Base-by-base conservation (phyloP, 2,888 invertebrate species). In the Uloborus plumipes region DNA sequence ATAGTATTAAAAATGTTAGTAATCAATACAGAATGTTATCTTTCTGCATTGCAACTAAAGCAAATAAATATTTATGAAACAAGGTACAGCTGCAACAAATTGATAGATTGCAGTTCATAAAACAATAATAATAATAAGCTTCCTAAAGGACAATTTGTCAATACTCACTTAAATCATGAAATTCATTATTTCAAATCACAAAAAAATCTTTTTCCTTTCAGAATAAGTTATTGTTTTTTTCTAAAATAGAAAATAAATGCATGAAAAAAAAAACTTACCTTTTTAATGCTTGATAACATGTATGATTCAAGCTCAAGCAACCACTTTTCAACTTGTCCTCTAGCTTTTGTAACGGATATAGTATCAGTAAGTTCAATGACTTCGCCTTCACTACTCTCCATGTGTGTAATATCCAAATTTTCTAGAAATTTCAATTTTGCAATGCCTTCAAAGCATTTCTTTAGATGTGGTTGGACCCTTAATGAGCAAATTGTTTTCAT, bases 321-420 rank as follows among this genome's bases (percentile, higher is more conserved):
- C 98, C 98, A 98, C 90, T 96, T 97, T 89, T 98, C 98, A 0
- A 98, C 98, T 90, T 97, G 97, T 73, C 98, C 98, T 86, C 96
- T 91, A 0, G 97, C 96, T 85, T 89, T 89, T 7, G 89, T 87
- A 1, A 90, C 90, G 1, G 89, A 89, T 80, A 90, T 89, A 49
- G 87, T 86, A 47, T 89, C 89, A 65, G 86, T 87, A 18, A 90
- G 87, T 74, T 87, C 86, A 1, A 90, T 89, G 7, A 88, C 85
- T 86, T 90, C 90, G 7, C 89, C 89, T 84, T 90, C 90, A 85
- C 88, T 88, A 80, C 89, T 89, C 86, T 88, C 88, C 88, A 90
- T 89, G 86, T 89, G 89, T 0, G 89, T 90, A 76, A 90, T 89
- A 82, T 90, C 90, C n/a, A 90, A 87, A 47, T 88, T 87, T 65